Conservation (phyloP, 1,140 invertebrate genomes). For the Tigriopus japonicus region DNA sequence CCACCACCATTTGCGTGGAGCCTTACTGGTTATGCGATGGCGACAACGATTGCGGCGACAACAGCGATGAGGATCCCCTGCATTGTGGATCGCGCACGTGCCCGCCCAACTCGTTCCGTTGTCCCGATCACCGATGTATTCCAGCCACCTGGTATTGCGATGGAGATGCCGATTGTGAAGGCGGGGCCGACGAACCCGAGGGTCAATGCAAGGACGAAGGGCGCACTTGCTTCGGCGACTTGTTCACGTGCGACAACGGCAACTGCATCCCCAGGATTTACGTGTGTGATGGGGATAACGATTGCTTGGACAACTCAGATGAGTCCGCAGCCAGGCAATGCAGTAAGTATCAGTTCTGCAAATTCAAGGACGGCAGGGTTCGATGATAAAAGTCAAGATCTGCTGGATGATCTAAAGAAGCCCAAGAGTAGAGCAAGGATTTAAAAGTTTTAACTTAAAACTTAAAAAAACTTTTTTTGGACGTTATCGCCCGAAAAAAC, state of each 20-base stretch:
- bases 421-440: no score
- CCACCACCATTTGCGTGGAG: constrained; percentile 84
- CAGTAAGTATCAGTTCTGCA: constrained; percentile 33
- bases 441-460: no score
- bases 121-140: constrained; percentile 26
- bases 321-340: constrained; percentile 78
- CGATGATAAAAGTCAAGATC: no score
- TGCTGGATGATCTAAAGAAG: no score
- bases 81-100: constrained; percentile 72
- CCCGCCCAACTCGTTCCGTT: constrained; percentile 49
- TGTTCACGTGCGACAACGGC: constrained; percentile 89
- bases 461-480: no score
- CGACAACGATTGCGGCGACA: constrained; percentile 88
- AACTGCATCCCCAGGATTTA: constrained; percentile 84
- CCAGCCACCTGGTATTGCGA: constrained; percentile 84
- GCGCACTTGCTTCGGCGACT: constrained; percentile 80
- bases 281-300: constrained; percentile 90
- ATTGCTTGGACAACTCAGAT: constrained; percentile 80
- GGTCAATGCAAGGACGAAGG: constrained; percentile 74
- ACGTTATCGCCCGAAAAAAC: no score
- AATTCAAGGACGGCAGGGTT: constrained; percentile 19
- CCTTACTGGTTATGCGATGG: constrained; percentile 86
- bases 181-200: constrained; percentile 54
- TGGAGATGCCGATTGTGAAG: constrained; percentile 72
- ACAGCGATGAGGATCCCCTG: constrained; percentile 75